Base-by-base conservation (phyloP, 2,113 vertebrate species). In the Numenius arquata region DNA sequence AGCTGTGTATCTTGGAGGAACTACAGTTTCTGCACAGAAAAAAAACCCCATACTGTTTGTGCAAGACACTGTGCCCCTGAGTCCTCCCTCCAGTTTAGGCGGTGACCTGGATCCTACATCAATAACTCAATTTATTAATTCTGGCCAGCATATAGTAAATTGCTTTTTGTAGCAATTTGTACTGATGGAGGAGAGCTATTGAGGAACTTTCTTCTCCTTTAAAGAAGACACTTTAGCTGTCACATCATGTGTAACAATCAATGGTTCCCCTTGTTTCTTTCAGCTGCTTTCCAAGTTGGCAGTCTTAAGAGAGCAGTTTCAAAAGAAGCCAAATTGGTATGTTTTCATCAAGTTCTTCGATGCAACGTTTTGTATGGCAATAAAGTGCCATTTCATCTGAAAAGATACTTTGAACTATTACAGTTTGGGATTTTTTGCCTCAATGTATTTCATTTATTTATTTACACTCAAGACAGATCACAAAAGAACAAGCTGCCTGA, bases 61-160 rank as follows among this genome's bases (percentile, higher is more conserved):
- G 32, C 22, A 89, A 58, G 36, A 50, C 48, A n/a, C 10, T 41
- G 9, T 56, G 48, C 38, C 62, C 52, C 29, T 47, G 36, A 72
- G 38, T n/a, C 26, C 87, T 79, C 30, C 66, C 32, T 75, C 41
- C 67, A 85, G 40, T 11, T 85, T 59, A 88, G 45, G 53, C 9
- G 5, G 29, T 74, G 58, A 89, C 77, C 58, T 87, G 70, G 47
- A 72, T 84, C 48, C 76, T 92, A 75, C 45, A 85, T 87, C 76
- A 70, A 45, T 88, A 95, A 78, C 38, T 89, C 86, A 62, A 81
- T 91, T 91, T 92, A 89, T 91, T 92, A 89, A 85, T 96, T 79
- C 84, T 79, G 67, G 62, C 58, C 84, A 92, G 62, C 32, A 82
- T 76, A 73, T 16, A 89, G 66, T 41, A 89, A 95, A 95, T 55